phyloP scores from a whole-genome alignment of 2,113 vertebrate genomes.

The Choloepus hoffmanni region DNA sequence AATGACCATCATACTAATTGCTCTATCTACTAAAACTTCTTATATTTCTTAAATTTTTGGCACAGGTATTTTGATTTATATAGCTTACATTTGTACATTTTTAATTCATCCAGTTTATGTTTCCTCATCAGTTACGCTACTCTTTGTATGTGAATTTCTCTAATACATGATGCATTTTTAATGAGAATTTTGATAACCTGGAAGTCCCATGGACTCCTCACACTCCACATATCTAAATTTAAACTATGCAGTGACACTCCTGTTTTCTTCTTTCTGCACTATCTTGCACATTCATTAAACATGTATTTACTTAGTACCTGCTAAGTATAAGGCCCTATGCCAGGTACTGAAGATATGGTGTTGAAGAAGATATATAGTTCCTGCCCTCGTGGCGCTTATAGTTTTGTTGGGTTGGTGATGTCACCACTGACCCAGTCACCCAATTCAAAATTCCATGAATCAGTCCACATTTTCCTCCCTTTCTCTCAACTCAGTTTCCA shows the following conservation, averaged over 20 bases:
- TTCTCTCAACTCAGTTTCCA: neutral
- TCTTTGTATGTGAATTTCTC: neutral
- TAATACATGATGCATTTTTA: neutral
- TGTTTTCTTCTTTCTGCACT: neutral
- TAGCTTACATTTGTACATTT: neutral
- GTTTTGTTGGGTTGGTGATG: accelerated
- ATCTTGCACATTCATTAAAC: neutral
- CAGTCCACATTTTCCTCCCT: neutral
- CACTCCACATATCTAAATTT: too few species aligned
- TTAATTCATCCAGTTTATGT: neutral
- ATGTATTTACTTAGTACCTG: neutral
- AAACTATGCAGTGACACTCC: neutral
- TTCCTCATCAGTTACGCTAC: neutral
- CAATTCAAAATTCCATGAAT: neutral
- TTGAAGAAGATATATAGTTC: neutral
- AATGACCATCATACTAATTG: neutral
- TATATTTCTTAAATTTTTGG: neutral
- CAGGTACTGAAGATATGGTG: neutral
- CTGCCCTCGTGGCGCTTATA: accelerated
- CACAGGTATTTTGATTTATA: neutral
- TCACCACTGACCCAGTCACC: neutral
- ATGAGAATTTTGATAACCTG: neutral
- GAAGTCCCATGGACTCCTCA: neutral
- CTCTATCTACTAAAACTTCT: neutral
- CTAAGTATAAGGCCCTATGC: accelerated